Evolutionary conservation across 2,113 vertebrate genomes (phyloP).

Genomic region (Pseudorasbora parva): DNA sequence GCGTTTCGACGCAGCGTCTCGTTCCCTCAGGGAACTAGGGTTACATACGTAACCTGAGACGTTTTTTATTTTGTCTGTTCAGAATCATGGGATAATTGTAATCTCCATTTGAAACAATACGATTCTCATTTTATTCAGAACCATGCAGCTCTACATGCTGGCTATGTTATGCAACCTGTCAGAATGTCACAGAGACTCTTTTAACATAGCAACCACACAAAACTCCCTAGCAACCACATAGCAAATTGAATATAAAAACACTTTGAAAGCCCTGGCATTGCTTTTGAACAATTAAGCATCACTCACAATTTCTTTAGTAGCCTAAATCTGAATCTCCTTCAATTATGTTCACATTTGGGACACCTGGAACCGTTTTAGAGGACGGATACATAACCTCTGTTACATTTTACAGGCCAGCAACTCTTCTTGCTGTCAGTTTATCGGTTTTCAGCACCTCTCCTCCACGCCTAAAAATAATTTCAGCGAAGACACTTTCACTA

Average conservation of each 20-base stretch:
- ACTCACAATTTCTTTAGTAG: background rate
- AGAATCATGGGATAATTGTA: no score
- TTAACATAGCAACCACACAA: no score
- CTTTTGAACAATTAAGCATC: background rate
- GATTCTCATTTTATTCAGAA: no score
- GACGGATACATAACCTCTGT: background rate
- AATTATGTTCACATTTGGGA: background rate
- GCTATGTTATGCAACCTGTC: no score
- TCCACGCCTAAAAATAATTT: background rate
- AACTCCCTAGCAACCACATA: background rate
- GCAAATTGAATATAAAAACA: background rate
- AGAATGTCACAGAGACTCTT: no score
- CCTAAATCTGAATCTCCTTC: background rate
- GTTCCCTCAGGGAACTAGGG: no score
- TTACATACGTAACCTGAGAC: no score
- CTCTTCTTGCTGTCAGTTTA: background rate
- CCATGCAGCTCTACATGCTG: no score
- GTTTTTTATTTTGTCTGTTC: no score
- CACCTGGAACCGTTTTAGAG: background rate
- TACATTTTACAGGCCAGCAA: background rate
- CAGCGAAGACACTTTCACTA: background rate
- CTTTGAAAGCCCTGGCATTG: no score
- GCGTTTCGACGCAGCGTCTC: no score
- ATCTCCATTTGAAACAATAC: no score
- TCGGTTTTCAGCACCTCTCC: background rate